A percentile compares a stretch with the other conserved stretches of the same genome.
Conservation (phyloP, 30 jellyfish, hydroid and myxozoan genomes). For the Rhopilema esculentum region DNA sequence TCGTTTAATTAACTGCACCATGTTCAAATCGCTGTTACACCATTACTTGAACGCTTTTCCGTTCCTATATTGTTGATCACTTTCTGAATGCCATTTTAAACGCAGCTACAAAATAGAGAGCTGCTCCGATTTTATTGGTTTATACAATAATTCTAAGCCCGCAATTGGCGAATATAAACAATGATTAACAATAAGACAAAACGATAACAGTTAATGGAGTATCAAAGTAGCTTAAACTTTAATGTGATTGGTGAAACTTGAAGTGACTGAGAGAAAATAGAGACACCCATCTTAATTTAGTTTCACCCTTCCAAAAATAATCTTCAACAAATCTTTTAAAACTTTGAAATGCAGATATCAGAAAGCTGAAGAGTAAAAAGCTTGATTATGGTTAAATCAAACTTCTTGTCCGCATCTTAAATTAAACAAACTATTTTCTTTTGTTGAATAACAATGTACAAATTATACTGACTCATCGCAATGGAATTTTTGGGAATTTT, state of each 20-base stretch:
- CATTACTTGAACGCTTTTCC: background rate
- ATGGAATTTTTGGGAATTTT: background rate
- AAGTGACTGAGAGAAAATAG: background rate
- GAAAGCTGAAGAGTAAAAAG: too few species aligned
- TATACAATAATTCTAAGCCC: background rate
- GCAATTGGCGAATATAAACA: constrained; percentile 10
- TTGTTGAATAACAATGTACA: background rate
- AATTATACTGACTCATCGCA: background rate
- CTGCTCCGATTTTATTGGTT: constrained; percentile 32
- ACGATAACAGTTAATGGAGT: background rate
- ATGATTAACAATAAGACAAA: background rate
- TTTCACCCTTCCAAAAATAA: background rate
- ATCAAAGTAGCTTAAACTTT: background rate
- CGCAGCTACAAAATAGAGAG: constrained; percentile 48
- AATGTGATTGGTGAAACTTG: constrained; percentile 2
- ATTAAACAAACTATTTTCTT: background rate
- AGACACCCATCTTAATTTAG: background rate
- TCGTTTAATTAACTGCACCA: constrained; percentile 12
- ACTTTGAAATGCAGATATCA: background rate
- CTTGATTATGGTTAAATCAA: too few species aligned
- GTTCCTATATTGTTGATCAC: constrained; percentile 45
- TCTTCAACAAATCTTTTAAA: too few species aligned
- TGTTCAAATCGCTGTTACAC: background rate
- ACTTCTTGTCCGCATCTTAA: too few species aligned
- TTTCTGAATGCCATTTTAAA: constrained; percentile 33